Conservation (phyloP, 2,113 vertebrate species). For the Dissostichus mawsoni region DNA sequence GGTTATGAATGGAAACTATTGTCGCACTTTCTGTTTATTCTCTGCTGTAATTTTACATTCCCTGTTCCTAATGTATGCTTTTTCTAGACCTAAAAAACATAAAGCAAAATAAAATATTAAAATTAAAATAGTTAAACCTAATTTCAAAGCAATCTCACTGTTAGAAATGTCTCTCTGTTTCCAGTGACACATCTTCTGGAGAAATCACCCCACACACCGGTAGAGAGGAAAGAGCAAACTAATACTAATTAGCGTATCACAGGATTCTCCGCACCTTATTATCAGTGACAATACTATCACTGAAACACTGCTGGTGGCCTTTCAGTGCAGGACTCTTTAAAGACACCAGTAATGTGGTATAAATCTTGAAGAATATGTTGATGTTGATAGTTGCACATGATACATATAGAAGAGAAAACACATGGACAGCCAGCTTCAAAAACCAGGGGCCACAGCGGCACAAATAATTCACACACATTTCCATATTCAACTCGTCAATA, state of each 20-base stretch:
- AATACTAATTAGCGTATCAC: constrained; percentile 9
- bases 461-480: background rate
- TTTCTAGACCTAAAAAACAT: too few relatives aligned
- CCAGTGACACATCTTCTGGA: background rate
- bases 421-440: too few relatives aligned
- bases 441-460: too few relatives aligned
- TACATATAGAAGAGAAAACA: too few relatives aligned
- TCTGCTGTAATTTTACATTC: too few relatives aligned
- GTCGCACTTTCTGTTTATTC: too few relatives aligned
- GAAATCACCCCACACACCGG: background rate
- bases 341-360: background rate
- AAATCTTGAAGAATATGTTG: background rate
- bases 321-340: background rate
- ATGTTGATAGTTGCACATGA: background rate
- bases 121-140: too few relatives aligned
- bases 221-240: background rate
- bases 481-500: background rate
- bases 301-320: background rate
- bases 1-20: too few relatives aligned
- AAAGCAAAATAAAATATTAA: too few relatives aligned
- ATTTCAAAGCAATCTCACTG: background rate
- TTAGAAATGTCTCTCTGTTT: background rate
- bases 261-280: constrained; percentile 25
- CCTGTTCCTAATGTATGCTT: too few relatives aligned
- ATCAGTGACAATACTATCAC: background rate